Conservation (phyloP, 1,140 invertebrate genomes). For the Drosophila sproati region DNA sequence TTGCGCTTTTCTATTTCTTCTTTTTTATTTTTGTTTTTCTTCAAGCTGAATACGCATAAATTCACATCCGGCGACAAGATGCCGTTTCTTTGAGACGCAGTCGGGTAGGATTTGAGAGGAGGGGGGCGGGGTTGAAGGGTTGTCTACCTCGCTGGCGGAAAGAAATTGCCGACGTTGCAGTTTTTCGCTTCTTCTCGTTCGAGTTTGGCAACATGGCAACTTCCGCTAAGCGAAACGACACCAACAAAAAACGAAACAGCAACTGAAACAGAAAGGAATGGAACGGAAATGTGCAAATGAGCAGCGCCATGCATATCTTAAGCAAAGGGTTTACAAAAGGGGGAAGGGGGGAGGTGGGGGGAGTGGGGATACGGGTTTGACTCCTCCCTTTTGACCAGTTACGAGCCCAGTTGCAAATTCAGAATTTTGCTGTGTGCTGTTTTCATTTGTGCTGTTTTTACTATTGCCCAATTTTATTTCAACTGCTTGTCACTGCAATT, state of each 20-base stretch:
- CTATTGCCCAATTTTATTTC: conserved; percentile 41
- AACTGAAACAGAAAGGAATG: conserved; percentile 27
- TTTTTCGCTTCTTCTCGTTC: conserved; percentile 25
- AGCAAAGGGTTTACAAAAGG: conserved; percentile 26
- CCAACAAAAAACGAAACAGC: conserved; percentile 22
- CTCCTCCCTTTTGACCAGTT: background rate
- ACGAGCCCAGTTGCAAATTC: conserved; percentile 14
- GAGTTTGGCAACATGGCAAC: conserved; percentile 52
- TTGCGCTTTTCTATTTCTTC: background rate
- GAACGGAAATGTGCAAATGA: conserved; percentile 79
- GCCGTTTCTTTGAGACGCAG: conserved; percentile 38
- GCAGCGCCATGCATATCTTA: conserved; percentile 70
- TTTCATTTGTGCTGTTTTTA: conserved; percentile 13
- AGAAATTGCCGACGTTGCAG: conserved; percentile 71
- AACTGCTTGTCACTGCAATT: conserved; percentile 49
- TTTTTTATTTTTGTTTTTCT: conserved; percentile 26
- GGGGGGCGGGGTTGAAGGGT: background rate
- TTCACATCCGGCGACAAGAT: conserved; percentile 79
- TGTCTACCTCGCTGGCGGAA: conserved; percentile 52
- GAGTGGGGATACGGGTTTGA: background rate
- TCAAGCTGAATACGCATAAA: conserved; percentile 77
- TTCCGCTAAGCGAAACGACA: conserved; percentile 48
- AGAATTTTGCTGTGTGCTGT: background rate
- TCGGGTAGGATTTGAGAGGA: conserved; percentile 7
- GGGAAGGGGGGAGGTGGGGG: background rate